These are phyloP conservation scores for Idaea aversata DNA, from an alignment of 2,888 invertebrate species.

Conservation along the genomic window DNA sequence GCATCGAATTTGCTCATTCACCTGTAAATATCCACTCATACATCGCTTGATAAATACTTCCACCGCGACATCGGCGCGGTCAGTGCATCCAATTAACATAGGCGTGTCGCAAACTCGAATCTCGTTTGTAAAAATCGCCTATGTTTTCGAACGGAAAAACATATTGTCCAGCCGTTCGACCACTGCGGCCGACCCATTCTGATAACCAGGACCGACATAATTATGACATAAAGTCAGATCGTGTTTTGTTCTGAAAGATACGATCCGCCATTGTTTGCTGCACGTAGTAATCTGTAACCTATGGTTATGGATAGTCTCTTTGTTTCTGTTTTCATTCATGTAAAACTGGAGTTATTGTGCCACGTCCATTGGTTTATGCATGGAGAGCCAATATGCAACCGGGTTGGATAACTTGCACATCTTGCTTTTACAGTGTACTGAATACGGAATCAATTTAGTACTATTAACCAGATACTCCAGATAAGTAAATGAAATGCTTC, in stretches of 20 bases:
- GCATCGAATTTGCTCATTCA: constrained; percentile 31
- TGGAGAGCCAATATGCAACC: not conserved
- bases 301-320: constrained; percentile 17
- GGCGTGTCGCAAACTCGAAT: constrained; percentile 42
- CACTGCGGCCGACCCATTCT: constrained; percentile 11
- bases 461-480: not conserved
- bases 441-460: not conserved
- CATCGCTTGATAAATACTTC: constrained; percentile 66
- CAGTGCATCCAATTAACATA: constrained; percentile 70
- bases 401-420: not conserved
- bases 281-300: constrained; percentile 6
- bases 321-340: constrained; percentile 17
- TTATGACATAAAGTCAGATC: constrained; percentile 52
- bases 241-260: constrained; percentile 43
- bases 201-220: constrained; percentile 38
- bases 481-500: not conserved
- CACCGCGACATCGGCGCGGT: constrained; percentile 55
- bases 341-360: constrained; percentile 2
- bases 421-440: not conserved
- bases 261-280: constrained; percentile 17
- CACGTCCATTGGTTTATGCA: constrained; percentile 1
- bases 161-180: constrained; percentile 35
- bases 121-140: constrained; percentile 55
- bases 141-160: constrained; percentile 44
- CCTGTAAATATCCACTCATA: constrained; percentile 53